Conservation (phyloP, 2,113 vertebrate genomes). For the Odontesthes bonariensis region DNA sequence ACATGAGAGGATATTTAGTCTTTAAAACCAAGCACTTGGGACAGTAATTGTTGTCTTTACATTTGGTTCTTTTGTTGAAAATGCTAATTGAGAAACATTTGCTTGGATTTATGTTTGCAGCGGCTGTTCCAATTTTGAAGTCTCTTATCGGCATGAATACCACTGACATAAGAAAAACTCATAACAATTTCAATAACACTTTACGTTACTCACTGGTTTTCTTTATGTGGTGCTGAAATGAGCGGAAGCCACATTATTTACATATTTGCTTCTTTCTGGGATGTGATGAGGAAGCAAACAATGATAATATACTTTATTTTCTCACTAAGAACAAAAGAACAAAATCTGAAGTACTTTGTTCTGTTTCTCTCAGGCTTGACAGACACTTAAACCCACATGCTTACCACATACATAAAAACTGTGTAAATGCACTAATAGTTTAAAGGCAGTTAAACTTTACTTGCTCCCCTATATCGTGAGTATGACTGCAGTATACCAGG, state of each 20-base stretch:
- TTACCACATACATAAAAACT: slow-evolving; percentile 4
- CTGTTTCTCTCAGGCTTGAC: slow-evolving; percentile 36
- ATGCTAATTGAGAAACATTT: neutral
- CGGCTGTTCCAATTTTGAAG: neutral
- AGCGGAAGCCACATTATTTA: slow-evolving; percentile 12
- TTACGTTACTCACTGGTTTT: slow-evolving; percentile 25
- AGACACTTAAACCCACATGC: neutral
- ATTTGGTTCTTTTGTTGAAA: neutral
- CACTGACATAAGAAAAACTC: neutral
- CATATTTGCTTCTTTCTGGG: slow-evolving; percentile 6
- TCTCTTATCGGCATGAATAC: slow-evolving; percentile 27
- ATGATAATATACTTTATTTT: slow-evolving; percentile 24
- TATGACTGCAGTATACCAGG: neutral
- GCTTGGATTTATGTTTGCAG: neutral
- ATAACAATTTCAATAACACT: neutral
- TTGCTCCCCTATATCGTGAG: slow-evolving; percentile 5
- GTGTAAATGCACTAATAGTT: slow-evolving; percentile 15
- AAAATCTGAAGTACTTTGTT: slow-evolving; percentile 17
- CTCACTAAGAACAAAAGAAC: slow-evolving; percentile 2
- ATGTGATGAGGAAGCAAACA: slow-evolving; percentile 16
- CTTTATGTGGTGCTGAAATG: slow-evolving; percentile 29
- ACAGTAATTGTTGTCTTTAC: neutral
- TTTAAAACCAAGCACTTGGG: neutral
- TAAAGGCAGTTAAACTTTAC: slow-evolving; percentile 25
- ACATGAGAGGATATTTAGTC: neutral